Base-by-base conservation (phyloP, 1,140 invertebrate genomes). In the Maniola jurtina region DNA sequence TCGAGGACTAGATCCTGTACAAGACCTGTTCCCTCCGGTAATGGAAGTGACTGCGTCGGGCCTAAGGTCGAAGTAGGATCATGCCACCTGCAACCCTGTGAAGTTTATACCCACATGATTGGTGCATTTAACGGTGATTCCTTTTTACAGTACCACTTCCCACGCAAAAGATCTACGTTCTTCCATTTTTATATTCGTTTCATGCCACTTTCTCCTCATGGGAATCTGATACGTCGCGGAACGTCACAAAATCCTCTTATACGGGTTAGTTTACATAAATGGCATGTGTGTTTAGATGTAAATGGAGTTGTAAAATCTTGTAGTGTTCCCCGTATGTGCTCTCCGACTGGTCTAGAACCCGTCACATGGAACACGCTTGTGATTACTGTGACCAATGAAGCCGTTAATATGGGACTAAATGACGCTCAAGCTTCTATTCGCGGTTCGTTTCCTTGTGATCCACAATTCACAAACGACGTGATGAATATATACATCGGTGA, bases 151-250 rank as follows among this genome's bases (percentile, higher is more conserved):
- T 90, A 82, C 52, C 75, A 82, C 70, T 86, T 88, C 61, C 60
- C 69, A 34, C 77, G 73, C 4, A 86, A 80, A 68, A 71, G 76
- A 25, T 88, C 83, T 2, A 76, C 76, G 8, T 75, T 86, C 38
- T 87, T 88, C 38, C 88, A 90, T 69, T 83, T 83, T 59, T 90
- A 79, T 70, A 76, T 88, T 33, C 69, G 86, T 13, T 90, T 89
- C 66, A 77, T 83, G 73, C 79, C 85, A 16, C 59, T 90, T 9
- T 90, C 86, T 34, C 85, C 85, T 15, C 80, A 83, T 25, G 86
- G 88, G 11, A 83, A 74, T 4, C 47, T 90, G 11, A 68, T 87
- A 4, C 81, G 83, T 8, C 71, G 84, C 47, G 81, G 81, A 14
- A 56, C 64, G 7, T 38, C 76, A 38, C 76, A 78, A 38, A 70